Conservation (phyloP, 2,888 invertebrate genomes). For the Chaetogeoica ovagalla region DNA sequence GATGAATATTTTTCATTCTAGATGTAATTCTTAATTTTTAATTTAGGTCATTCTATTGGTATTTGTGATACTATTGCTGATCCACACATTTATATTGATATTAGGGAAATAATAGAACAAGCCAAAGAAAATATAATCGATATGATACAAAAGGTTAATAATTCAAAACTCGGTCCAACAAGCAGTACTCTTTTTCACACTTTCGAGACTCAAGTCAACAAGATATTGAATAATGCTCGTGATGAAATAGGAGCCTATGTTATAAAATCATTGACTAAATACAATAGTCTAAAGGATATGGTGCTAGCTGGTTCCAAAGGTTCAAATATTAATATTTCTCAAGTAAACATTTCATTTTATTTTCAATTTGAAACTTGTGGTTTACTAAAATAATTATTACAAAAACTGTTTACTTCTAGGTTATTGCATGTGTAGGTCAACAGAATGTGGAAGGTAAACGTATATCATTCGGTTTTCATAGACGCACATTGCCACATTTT, state of each 20-base stretch:
- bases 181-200: conserved; percentile 99
- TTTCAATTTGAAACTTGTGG: neutral
- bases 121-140: conserved; percentile 99
- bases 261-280: conserved; percentile 97
- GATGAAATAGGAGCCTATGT: conserved; percentile 99
- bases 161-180: conserved; percentile 97
- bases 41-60: conserved; percentile 82
- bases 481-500: conserved; percentile 97
- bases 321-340: conserved; percentile 99
- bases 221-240: conserved; percentile 98
- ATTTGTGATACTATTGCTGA: conserved; percentile 99
- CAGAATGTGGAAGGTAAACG: conserved; percentile 99
- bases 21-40: too few species aligned
- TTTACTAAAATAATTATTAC: neutral
- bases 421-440: conserved; percentile 99
- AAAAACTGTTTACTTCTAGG: conserved; percentile 61
- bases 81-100: conserved; percentile 96
- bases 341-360: conserved; percentile 62
- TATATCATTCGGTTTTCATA: conserved; percentile 98
- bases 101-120: conserved; percentile 96
- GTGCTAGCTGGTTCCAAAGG: conserved; percentile 99
- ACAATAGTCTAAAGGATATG: conserved; percentile 99
- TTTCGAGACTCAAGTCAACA: conserved; percentile 96
- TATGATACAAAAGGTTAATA: conserved; percentile 99
- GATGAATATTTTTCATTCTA: too few species aligned